Base-by-base conservation (phyloP, 2,888 invertebrate species). In the Apamea anceps region DNA sequence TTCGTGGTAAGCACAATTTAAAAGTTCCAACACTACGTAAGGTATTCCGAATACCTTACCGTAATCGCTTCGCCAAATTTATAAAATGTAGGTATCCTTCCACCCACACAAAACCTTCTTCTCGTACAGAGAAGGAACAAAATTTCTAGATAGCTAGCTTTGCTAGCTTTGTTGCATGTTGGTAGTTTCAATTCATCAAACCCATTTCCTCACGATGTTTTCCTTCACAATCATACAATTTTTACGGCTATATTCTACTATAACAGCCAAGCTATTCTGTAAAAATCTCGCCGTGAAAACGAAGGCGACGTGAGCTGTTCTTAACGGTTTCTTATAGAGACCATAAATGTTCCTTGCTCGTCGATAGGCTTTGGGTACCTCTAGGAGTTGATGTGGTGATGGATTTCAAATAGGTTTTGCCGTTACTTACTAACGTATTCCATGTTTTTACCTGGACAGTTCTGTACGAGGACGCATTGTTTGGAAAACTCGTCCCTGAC, bases 401-500 rank as follows among this genome's bases (percentile, higher is more conserved):
- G 3, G 2, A 15, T 28, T 62, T 28, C 7, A 62, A 15, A 63
- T 63, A 32, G 28, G 62, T 32, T 63, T 62, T 63, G 18, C 28
- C 62, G 15, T 63, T 62, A 62, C 28, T 28, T 32, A 62, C 28
- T 28, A 8, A 63, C 28, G 2, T 63, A 32, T 63, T 63, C 28
- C 7, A 32, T 63, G 18, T 15, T 84, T 87, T 88, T 91, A 96
- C 96, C 91, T 90, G 96, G 96, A 88, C 96, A 97, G 12, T 95
- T 72, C 57, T 92, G 89, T 2, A 95, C 94, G 37, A 92, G 80
- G 13, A 96, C 92, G 81, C 97, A 97, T 51, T 91, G 84, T 86
- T 95, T 95, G 67, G 92, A 92, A 85, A 94, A 94, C 87, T 96
- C 96, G 63, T 97, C 95, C 60, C 93, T 89, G 37, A 97, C 81